Evolutionary conservation across 2,888 invertebrate genomes (phyloP).

Genomic region (Hypomecis punctinalis): DNA sequence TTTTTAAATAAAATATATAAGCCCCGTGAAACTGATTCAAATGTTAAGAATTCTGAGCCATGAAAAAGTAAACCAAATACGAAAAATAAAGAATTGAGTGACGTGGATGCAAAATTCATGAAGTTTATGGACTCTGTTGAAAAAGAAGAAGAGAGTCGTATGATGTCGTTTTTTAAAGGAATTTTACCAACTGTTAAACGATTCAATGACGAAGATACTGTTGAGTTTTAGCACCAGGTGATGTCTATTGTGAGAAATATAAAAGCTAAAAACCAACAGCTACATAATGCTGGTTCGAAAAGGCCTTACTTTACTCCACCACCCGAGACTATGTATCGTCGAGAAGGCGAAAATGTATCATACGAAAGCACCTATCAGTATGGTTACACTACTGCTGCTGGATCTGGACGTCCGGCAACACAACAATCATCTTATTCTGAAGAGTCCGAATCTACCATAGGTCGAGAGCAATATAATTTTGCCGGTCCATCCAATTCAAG

Average conservation of each 20-base stretch:
- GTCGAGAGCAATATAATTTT: conserved; percentile 27
- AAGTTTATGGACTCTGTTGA: conserved; percentile 46
- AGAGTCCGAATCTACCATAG: conserved; percentile 31
- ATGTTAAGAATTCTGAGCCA: conserved; percentile 21
- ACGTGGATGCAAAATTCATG: conserved; percentile 40
- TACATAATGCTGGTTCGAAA: conserved; percentile 16
- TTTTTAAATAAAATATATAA: conserved; percentile 22
- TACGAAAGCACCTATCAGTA: conserved; percentile 33
- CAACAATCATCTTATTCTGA: not conserved
- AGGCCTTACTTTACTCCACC: conserved; percentile 25
- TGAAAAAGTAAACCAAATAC: conserved; percentile 24
- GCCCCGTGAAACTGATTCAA: conserved; percentile 23
- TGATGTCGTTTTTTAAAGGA: conserved; percentile 45
- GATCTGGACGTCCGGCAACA: not conserved
- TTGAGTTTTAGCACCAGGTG: no score
- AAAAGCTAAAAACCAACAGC: no score
- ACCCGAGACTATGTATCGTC: conserved; percentile 18
- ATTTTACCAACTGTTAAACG: conserved; percentile 42
- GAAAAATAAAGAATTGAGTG: conserved; percentile 35
- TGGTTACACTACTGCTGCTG: no score
- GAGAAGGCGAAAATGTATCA: conserved; percentile 27
- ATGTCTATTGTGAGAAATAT: no score
- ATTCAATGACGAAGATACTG: no score
- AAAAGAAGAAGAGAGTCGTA: conserved; percentile 45
- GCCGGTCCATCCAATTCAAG: conserved; percentile 40